Evolutionary conservation across 2,888 invertebrate genomes (phyloP), one percentile per base, ranked within the genome.

Genomic region (Microplitis deprimator): DNA sequence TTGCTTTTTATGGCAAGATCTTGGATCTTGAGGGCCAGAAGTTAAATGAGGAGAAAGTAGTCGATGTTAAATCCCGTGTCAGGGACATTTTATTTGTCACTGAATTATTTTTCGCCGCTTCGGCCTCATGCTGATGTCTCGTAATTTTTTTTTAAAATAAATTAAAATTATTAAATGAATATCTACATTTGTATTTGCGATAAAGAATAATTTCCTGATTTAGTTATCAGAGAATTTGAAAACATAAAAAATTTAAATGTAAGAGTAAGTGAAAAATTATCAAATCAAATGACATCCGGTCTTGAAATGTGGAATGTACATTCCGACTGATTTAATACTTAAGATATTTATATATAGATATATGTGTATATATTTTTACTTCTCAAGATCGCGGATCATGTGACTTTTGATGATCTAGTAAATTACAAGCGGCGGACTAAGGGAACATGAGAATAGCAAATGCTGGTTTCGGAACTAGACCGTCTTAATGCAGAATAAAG

Each of bases 1-100:
- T 16, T 13, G 6, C 40, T 40, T 59, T 69, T 59, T 50, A 50
- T 50, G 50, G 50, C 13, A 76, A 70, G 59, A 65, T 50, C 65
- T 7, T 67, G 40, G 72, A 72, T 72, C 72, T 29, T 29, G 29
- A 29, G 29, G 29, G 29, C 29, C 29, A 29, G 62, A 50, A 50
- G 13, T 13, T 50, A 50, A 50, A 50, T 1, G 20, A 70, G 41
- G 76, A 61, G 76, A 76, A 76, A 76, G 76, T 72, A 6, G 7
- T n/a, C 6, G 29, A 13, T 70, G 68, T 38, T 65, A 59, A 41
- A 71, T 65, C 65, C n/a, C 16, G 65, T 75, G 62, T 76, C 76
- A 76, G 72, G 76, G 72, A 68, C 76, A 68, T 39, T 29, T 72
- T 60, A 76, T 76, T 72, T 17, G 76, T 76, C 72, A 72, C 71